A percentile compares a stretch with the other conserved stretches of the same genome.
These are phyloP conservation scores for Microcaecilia unicolor DNA, from an alignment of 2,797 vertebrate species.

Conservation along the genomic window DNA sequence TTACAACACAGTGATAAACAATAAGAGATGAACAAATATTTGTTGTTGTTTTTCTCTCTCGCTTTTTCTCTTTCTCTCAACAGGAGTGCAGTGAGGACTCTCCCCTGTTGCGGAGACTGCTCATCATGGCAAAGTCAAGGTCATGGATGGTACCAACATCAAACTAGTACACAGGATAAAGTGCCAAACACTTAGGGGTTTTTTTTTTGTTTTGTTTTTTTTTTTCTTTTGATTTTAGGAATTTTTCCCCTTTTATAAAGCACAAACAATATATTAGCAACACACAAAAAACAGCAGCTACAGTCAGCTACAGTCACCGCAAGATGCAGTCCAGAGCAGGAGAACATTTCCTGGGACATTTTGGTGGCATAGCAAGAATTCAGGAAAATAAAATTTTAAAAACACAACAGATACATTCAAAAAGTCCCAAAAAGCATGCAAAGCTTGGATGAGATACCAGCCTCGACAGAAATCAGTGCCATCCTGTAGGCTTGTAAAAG, in stretches of 20 bases:
- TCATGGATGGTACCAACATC: constrained; percentile 37
- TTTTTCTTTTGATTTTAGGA: too few species aligned
- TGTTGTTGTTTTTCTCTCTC: constrained; percentile 5
- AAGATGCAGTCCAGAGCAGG: constrained; percentile 31
- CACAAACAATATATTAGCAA: constrained; percentile 38
- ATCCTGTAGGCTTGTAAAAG: too few species aligned
- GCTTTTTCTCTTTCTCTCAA: constrained; percentile 20
- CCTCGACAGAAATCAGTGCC: too few species aligned
- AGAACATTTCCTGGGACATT: too few species aligned
- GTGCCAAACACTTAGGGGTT: constrained; percentile 46
- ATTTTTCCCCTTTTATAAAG: constrained; percentile 8
- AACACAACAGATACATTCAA: too few species aligned
- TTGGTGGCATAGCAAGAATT: constrained; percentile 7
- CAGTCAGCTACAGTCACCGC: constrained; percentile 29
- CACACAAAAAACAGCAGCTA: constrained; percentile 36
- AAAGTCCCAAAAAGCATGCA: too few species aligned
- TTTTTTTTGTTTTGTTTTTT: constrained; percentile 3
- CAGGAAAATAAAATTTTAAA: not conserved
- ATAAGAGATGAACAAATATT: constrained; percentile 45
- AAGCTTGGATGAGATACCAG: too few species aligned
- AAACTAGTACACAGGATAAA: constrained; percentile 42
- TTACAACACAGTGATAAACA: constrained; percentile 52
- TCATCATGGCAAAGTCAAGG: constrained; percentile 20
- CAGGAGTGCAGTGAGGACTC: constrained; percentile 19
- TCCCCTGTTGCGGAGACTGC: constrained; percentile 3